Base-by-base conservation (phyloP, 2,113 vertebrate genomes). In the Zeus faber region DNA sequence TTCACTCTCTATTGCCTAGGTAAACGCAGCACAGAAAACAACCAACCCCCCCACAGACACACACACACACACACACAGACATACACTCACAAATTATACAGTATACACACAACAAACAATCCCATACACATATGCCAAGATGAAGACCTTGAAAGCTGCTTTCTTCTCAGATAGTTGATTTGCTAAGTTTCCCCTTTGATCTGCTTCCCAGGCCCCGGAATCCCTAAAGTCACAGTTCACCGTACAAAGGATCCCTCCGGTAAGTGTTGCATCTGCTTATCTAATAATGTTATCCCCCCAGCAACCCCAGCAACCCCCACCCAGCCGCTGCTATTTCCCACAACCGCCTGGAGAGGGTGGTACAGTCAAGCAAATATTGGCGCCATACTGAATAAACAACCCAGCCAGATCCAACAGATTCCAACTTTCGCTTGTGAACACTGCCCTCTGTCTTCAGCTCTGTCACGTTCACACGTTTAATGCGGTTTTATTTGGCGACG, bases 1-100 rank as follows among this genome's bases (percentile, higher is more conserved):
- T 89, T 93, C 65, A 82, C 62, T 16, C 87, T 93, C 50, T 83
- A 87, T 68, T 93, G 91, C 75, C 76, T 89, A 23, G 91, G 91
- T 92, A 61, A 80, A 60, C 26, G 23, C 21, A 16, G 26, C 20
- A 27, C 14, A 45, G n/a, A n/a, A n/a, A n/a, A n/a, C n/a, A n/a
- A n/a, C n/a, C n/a, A n/a, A n/a, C n/a, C n/a, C n/a, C n/a, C 48
- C 3, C 10, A 22, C 17, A 49, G 23, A n/a, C n/a, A 35, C n/a
- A 27, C 6, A 48, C 9, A 58, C 49, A 51, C 2, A 33, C 20
- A 31, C 23, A 24, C 18, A 35, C 23, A 5, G 1, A 1, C 24
- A 13, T 1, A 16, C 26, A 43, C 37, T 31, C 3, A 14, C 40
- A 1, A 7, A 49, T 6, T 26, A 23, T 20, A 17, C 6, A 10